Evolutionary conservation across 1,140 invertebrate species (phyloP), one percentile per base, ranked within the genome.

Genomic region (Plectus sambesii): DNA sequence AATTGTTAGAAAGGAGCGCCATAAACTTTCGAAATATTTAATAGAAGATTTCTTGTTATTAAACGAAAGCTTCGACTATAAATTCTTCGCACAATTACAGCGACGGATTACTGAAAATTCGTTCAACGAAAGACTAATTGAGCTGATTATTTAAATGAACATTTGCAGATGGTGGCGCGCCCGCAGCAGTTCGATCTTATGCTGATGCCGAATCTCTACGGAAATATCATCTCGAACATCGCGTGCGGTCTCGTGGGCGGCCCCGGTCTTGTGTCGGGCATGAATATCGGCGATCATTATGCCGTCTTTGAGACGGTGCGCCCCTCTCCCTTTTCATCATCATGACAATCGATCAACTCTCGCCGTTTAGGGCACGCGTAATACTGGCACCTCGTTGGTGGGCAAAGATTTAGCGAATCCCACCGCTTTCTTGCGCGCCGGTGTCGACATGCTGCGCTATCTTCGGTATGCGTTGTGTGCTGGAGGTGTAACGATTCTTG

Each of bases 111-210:
- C n/a, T n/a, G n/a, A n/a, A n/a, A n/a, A n/a, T n/a, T n/a, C n/a
- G n/a, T n/a, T n/a, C n/a, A n/a, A n/a, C n/a, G n/a, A n/a, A n/a
- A n/a, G n/a, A n/a, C n/a, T n/a, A n/a, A n/a, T n/a, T n/a, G n/a
- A n/a, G n/a, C n/a, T n/a, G n/a, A n/a, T n/a, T n/a, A n/a, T n/a
- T n/a, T n/a, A n/a, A n/a, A n/a, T n/a, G n/a, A n/a, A n/a, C n/a
- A n/a, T n/a, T n/a, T 92, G 84, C 89, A 97, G 69, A 75, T 97
- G n/a, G 92, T 97, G 0, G 85, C 87, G 0, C 89, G 84, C 61
- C 90, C 90, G 0, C 81, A 90, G 66, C 88, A 99, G 70, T 99
- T 99, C 75, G 93, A 98, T 22, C 87, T 98, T 9, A 84, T 98
- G 80, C 76, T 96, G 12, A 90, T 93, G 79, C 93, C 93, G 0